phyloP scores from a whole-genome alignment of 2,888 invertebrate species.

The Tanypteryx hageni region DNA sequence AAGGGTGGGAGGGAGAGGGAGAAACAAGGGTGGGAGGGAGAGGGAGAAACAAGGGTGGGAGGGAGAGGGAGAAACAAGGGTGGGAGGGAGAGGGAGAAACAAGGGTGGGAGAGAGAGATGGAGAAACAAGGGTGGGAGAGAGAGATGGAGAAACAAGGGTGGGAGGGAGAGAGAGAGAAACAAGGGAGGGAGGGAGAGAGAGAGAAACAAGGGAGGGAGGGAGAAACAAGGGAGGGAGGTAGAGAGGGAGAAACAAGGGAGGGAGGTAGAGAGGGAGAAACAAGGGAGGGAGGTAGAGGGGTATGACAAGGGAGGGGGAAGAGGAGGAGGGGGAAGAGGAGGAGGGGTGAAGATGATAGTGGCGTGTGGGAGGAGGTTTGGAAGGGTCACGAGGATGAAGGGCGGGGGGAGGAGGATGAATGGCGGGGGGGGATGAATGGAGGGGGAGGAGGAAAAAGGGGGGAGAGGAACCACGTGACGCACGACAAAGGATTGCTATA shows the following conservation, averaged over 20 bases:
- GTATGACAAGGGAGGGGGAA: not conserved
- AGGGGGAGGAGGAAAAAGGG: too few species aligned
- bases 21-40: not conserved
- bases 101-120: not conserved
- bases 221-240: too few species aligned
- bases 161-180: not conserved
- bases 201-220: not conserved
- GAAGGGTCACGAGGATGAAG: too few species aligned
- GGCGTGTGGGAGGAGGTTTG: too few species aligned
- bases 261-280: not conserved
- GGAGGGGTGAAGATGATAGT: not conserved
- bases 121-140: not conserved
- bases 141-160: not conserved
- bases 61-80: not conserved
- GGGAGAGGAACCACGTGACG: constrained; percentile 6
- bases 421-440: too few species aligned
- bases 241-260: not conserved
- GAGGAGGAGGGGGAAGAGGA: not conserved
- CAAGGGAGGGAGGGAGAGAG: not conserved
- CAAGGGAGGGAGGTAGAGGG: not conserved
- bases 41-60: not conserved
- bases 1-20: not conserved
- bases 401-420: too few species aligned
- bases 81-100: not conserved
- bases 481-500: constrained; percentile 20